Evolutionary conservation across 2,888 invertebrate species (phyloP).

Genomic region (Mesopsocus fuscifrons): DNA sequence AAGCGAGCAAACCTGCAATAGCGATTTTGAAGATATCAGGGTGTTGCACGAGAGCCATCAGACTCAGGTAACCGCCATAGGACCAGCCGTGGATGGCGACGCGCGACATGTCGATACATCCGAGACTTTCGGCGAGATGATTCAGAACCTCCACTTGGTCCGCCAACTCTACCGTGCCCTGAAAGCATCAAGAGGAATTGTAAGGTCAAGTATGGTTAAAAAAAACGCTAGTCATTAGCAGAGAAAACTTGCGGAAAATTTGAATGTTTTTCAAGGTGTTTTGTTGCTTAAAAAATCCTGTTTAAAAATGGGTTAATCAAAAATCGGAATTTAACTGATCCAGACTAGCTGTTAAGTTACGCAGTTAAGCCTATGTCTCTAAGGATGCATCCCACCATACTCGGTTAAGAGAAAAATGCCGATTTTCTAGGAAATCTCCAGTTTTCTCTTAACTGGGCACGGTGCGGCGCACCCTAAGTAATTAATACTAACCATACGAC

Average conservation of each 20-base stretch:
- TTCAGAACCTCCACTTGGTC: constrained; percentile 91
- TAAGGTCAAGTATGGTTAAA: too few species aligned
- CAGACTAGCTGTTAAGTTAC: too few species aligned
- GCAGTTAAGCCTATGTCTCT: too few species aligned
- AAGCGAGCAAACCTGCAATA: constrained; percentile 7
- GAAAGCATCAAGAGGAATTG: constrained; percentile 16
- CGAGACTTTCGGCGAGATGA: constrained; percentile 63
- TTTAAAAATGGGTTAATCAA: too few species aligned
- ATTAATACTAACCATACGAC: constrained; percentile 44
- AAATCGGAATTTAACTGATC: too few species aligned
- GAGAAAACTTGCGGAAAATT: constrained; percentile 7
- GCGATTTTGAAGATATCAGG: constrained; percentile 79
- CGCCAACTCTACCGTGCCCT: constrained; percentile 77
- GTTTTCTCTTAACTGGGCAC: too few species aligned
- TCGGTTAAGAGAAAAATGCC: too few species aligned
- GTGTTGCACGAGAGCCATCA: constrained; percentile 83
- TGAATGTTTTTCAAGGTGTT: background rate
- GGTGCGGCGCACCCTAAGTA: too few species aligned
- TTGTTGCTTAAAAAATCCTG: constrained; percentile 6
- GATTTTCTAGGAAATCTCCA: too few species aligned
- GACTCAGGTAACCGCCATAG: constrained; percentile 93
- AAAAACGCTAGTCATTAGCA: too few species aligned
- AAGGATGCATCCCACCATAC: too few species aligned
- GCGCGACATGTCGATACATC: constrained; percentile 77
- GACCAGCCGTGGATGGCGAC: constrained; percentile 98